These are phyloP conservation scores for Epizoanthus ramosus DNA, from an alignment of 92 coral and sea anemone species.

Conservation along the genomic window DNA sequence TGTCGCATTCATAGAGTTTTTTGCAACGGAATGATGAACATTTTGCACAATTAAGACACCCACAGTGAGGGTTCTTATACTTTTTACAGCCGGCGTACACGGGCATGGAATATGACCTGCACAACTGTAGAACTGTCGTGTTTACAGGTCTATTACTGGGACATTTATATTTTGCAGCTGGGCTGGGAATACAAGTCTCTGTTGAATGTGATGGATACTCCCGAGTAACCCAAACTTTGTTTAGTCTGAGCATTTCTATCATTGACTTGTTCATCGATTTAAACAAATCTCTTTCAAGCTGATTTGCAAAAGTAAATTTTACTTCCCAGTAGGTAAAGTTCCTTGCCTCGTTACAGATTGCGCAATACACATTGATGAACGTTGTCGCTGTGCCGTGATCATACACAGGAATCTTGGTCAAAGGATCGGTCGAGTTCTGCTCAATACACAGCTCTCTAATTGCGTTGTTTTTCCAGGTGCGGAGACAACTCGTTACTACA, in stretches of 20 bases:
- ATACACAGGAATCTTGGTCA: background rate
- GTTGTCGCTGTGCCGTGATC: background rate
- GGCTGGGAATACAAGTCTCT: too few relatives aligned
- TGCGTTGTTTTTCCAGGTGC: too few relatives aligned
- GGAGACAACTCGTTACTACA: background rate
- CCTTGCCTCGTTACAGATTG: too few relatives aligned
- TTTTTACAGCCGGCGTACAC: background rate
- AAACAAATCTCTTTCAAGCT: too few relatives aligned
- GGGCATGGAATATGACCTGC: constrained; percentile 3
- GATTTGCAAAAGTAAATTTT: background rate
- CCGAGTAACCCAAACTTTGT: background rate
- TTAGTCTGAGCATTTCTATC: background rate
- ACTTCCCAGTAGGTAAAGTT: too few relatives aligned
- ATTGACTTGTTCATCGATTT: background rate
- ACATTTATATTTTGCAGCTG: background rate
- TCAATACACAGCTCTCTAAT: too few relatives aligned
- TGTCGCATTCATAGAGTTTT: too few relatives aligned
- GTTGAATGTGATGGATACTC: too few relatives aligned
- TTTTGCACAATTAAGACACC: too few relatives aligned
- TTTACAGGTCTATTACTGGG: background rate
- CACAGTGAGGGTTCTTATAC: constrained; percentile 7
- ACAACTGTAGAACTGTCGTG: background rate
- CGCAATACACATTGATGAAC: background rate
- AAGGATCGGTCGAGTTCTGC: background rate
- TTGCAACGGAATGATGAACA: too few relatives aligned